Base-by-base conservation (phyloP, 2,888 invertebrate genomes). In the Melieria crassipennis region DNA sequence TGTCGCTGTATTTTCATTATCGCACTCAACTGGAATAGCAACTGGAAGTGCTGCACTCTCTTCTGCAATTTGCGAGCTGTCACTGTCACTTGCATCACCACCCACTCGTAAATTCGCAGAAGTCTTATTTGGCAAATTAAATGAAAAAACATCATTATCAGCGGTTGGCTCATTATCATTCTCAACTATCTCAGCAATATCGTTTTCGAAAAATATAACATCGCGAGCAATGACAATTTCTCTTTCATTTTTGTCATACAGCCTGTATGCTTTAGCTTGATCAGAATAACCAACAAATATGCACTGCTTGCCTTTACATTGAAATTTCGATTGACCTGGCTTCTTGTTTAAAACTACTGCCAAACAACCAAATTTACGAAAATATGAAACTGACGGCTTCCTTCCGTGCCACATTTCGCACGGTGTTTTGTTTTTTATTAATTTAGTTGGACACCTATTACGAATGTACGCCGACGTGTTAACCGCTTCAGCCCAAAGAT, bases 401-500 rank as follows among this genome's bases (percentile, higher is more conserved):
- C 48, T 68, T 4, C 69, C 66, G 69, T 47, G 58, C 75, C 73
- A 75, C 11, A 69, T 76, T 72, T 77, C 75, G 50, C 73, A 75
- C 4, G 77, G 76, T 46, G 75, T 77, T n/a, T 69, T 60, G 3
- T 73, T 52, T 4, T 70, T 48, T 47, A 76, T 57, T n/a, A 65
- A 64, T 61, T 62, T 75, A 4, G 75, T 74, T n/a, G 70, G 68
- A n/a, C 48, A 73, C 48, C 67, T 61, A 45, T 73, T 71, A 16
- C 73, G 69, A 11, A 73, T 46, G 55, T 75, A 73, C 42, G 56
- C 58, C 4, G 76, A 70, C 61, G 75, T 76, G 4, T 72, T 70
- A 6, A 72, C 58, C 42, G 74, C 75, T n/a, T 76, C 75, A n/a
- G 65, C 78, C 69, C 79, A 79, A 9, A 78, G 67, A 43, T 68